Percentiles rank a stretch among this genome's conserved stretches.
These are phyloP conservation scores for Thymelicus lineola DNA, from an alignment of 2,888 invertebrate species.

Conservation along the genomic window DNA sequence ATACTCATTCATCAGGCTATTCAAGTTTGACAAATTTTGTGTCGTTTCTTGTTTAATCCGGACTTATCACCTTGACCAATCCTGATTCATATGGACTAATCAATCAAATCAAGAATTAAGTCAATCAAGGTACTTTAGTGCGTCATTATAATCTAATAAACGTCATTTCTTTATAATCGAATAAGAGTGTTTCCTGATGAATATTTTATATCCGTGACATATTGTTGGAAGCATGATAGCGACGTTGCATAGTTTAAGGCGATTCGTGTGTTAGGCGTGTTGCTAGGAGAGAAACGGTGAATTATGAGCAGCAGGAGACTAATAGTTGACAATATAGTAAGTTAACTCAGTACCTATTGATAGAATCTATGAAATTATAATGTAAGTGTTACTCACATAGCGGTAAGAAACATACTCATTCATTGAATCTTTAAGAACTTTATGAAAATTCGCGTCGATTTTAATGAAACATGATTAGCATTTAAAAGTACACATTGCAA, in stretches of 20 bases:
- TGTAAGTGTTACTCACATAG: constrained; percentile 35
- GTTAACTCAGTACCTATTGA: constrained; percentile 39
- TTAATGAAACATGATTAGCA: not conserved
- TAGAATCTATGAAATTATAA: constrained; percentile 39
- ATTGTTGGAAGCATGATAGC: constrained; percentile 9
- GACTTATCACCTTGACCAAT: not conserved
- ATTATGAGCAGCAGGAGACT: constrained; percentile 76
- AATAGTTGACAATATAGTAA: constrained; percentile 74
- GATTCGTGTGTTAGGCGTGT: constrained; percentile 30
- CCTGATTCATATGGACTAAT: not conserved
- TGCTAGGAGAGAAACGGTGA: constrained; percentile 48
- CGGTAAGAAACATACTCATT: constrained; percentile 39
- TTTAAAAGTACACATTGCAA: constrained; percentile 10
- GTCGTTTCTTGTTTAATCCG: not conserved
- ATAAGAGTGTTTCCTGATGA: not conserved
- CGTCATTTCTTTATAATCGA: too few species aligned
- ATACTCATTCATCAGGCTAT: not conserved
- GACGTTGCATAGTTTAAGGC: constrained; percentile 32
- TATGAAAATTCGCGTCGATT: constrained; percentile 15
- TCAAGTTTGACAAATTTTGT: not conserved
- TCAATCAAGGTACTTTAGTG: not conserved
- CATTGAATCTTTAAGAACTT: constrained; percentile 27
- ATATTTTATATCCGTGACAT: constrained; percentile 20
- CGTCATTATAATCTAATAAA: not conserved
- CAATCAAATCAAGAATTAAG: not conserved